These are phyloP conservation scores for Cetonia aurata DNA, from an alignment of 2,888 invertebrate species.

Conservation along the genomic window DNA sequence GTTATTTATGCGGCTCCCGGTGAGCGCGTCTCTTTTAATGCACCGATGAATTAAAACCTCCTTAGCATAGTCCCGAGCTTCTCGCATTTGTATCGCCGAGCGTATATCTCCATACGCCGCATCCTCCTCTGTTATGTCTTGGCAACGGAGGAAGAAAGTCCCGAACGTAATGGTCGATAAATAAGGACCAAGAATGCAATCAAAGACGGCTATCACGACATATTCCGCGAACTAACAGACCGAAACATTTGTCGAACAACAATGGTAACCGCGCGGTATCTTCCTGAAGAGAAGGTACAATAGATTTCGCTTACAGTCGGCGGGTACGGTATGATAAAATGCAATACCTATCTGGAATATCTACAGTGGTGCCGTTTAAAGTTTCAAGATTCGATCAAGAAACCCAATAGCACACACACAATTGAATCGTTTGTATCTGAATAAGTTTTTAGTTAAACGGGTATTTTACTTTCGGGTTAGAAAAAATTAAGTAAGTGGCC, in stretches of 20 bases:
- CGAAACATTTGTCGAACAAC: slow-evolving; percentile 38
- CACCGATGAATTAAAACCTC: slow-evolving; percentile 22
- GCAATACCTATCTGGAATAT: too few relatives aligned
- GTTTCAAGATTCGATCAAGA: too few relatives aligned
- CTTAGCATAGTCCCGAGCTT: slow-evolving; percentile 11
- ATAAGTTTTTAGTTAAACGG: too few relatives aligned
- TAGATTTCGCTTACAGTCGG: too few relatives aligned
- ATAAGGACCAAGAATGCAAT: slow-evolving; percentile 41
- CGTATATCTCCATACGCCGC: slow-evolving; percentile 19
- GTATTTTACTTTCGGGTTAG: too few relatives aligned
- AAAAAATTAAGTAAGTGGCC: too few relatives aligned
- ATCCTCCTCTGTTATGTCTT: too few relatives aligned
- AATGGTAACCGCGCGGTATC: slow-evolving; percentile 13
- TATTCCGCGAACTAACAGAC: slow-evolving; percentile 33
- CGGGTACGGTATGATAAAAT: too few relatives aligned
- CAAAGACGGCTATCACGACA: slow-evolving; percentile 34
- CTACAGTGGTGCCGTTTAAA: too few relatives aligned
- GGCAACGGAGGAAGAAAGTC: slow-evolving; percentile 17
- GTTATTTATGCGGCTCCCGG: slow-evolving; percentile 16
- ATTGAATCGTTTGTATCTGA: too few relatives aligned
- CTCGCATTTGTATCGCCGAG: slow-evolving; percentile 7
- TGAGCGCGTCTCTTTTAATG: slow-evolving; percentile 11
- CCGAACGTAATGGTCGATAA: slow-evolving; percentile 35
- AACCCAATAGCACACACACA: too few relatives aligned
- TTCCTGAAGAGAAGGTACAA: too few relatives aligned